Evolutionary conservation across 2,797 vertebrate species (phyloP).

Genomic region (Novumbra hubbsi): DNA sequence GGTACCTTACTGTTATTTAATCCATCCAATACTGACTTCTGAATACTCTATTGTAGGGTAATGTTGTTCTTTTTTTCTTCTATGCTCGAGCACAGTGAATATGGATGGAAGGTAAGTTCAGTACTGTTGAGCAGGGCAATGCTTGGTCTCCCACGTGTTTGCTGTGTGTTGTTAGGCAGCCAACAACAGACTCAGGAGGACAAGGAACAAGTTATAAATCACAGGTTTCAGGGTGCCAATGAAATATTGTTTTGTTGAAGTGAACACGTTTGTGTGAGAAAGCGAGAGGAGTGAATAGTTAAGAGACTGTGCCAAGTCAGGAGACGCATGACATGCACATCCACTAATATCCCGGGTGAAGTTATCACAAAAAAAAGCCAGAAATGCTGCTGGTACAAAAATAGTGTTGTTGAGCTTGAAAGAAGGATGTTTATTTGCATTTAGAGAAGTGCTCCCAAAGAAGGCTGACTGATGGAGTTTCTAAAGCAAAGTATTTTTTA

Average conservation of each 20-base stretch:
- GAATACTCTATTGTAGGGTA: background rate
- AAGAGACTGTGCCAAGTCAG: background rate
- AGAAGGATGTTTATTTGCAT: background rate
- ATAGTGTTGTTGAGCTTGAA: background rate
- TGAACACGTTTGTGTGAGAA: constrained; percentile 21
- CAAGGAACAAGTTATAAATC: constrained; percentile 60
- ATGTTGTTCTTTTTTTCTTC: background rate
- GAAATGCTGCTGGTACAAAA: background rate
- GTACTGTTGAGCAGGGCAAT: constrained; percentile 1
- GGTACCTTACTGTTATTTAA: background rate
- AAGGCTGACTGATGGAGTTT: background rate
- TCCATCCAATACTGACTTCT: background rate
- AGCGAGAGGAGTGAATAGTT: background rate
- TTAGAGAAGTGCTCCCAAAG: background rate
- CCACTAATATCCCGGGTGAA: background rate
- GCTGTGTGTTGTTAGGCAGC: constrained; percentile 11
- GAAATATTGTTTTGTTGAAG: constrained; percentile 42
- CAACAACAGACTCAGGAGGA: constrained; percentile 27
- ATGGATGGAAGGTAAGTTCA: background rate
- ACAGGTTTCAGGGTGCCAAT: constrained; percentile 50
- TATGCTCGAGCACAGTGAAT: background rate
- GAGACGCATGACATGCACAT: background rate
- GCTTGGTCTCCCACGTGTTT: background rate
- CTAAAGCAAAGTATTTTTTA: background rate
- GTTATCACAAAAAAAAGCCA: background rate